phyloP scores from a whole-genome alignment of 2,888 invertebrate genomes.

The Heliconius hortense region DNA sequence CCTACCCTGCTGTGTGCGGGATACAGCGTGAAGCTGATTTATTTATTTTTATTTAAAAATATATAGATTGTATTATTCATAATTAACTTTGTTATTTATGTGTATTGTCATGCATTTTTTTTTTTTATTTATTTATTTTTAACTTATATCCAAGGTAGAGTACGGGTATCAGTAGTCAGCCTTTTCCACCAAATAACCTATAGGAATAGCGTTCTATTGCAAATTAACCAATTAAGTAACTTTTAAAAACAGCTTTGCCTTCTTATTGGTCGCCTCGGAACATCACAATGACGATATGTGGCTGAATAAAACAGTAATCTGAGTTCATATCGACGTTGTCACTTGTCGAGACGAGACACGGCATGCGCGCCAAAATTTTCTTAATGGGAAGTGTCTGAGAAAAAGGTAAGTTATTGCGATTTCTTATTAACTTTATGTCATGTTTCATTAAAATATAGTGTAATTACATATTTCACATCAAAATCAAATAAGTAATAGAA shows the following conservation, averaged over 20 bases:
- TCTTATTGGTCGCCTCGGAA: not conserved
- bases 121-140: too few relatives aligned
- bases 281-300: not conserved
- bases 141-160: too few relatives aligned
- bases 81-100: too few relatives aligned
- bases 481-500: too few relatives aligned
- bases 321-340: not conserved
- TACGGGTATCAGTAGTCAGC: not conserved
- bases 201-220: constrained; percentile 15
- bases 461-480: too few relatives aligned
- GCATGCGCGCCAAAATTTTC: not conserved
- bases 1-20: too few relatives aligned
- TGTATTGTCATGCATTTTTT: too few relatives aligned
- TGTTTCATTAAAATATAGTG: not conserved
- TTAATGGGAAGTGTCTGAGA: too few relatives aligned
- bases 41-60: too few relatives aligned
- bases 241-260: not conserved
- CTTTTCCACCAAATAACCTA: not conserved
- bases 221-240: constrained; percentile 15
- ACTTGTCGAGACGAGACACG: not conserved
- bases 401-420: not conserved
- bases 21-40: too few relatives aligned
- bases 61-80: too few relatives aligned
- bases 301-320: not conserved
- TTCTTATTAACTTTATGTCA: not conserved